phyloP scores from a whole-genome alignment of 2,888 invertebrate genomes.

The Xylota segnis region DNA sequence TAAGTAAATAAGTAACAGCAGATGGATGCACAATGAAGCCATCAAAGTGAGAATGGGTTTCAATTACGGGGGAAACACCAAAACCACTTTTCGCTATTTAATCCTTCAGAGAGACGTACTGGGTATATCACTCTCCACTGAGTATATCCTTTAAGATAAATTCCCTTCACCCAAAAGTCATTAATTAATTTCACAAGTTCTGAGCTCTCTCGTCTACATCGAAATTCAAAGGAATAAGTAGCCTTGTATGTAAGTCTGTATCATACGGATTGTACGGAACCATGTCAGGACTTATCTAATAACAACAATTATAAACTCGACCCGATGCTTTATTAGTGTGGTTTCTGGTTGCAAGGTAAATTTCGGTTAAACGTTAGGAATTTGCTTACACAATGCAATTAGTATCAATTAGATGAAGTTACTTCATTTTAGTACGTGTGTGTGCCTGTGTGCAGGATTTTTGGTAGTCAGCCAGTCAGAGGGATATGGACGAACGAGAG shows the following conservation, averaged over 20 bases:
- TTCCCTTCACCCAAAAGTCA: conserved; percentile 24
- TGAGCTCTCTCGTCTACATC: conserved; percentile 4
- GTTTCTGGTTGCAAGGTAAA: conserved; percentile 55
- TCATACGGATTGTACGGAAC: conserved; percentile 5
- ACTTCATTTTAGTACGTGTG: neutral
- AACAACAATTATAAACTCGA: conserved; percentile 52
- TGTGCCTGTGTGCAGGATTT: neutral
- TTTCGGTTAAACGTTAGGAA: conserved; percentile 58
- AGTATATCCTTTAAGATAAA: conserved; percentile 23
- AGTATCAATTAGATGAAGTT: conserved; percentile 47
- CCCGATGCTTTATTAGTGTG: conserved; percentile 56
- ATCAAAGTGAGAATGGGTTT: conserved; percentile 17
- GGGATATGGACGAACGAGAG: conserved; percentile 1
- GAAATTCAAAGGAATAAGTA: neutral
- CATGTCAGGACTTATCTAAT: conserved; percentile 39
- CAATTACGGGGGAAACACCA: conserved; percentile 10
- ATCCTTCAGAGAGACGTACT: conserved; percentile 9
- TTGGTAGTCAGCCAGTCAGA: neutral
- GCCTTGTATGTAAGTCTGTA: neutral
- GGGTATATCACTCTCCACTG: neutral
- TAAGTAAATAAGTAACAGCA: too few species aligned
- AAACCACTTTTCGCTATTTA: conserved; percentile 35
- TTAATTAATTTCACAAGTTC: conserved; percentile 51
- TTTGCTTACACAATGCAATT: conserved; percentile 61
- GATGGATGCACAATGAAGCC: neutral